Evolutionary conservation across 2,113 vertebrate species (phyloP), one percentile per base, ranked within the genome.

Genomic region (Nasalis larvatus): DNA sequence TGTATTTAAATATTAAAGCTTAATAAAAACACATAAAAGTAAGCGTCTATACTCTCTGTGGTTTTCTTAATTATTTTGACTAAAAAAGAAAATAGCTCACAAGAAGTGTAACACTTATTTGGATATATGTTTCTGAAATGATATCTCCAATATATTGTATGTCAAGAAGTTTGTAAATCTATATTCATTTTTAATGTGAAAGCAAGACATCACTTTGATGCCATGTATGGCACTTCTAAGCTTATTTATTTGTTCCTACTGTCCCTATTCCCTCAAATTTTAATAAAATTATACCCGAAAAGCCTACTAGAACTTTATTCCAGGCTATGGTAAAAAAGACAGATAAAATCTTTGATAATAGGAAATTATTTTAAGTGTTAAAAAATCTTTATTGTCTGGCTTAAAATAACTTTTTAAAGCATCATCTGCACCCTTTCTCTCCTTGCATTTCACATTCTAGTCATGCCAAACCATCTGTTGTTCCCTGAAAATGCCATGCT

Each of bases 381-480:
- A 73, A 95, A 68, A 81, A 47, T 21, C 18, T 92, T 87, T 83
- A 71, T 85, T 89, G 78, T 96, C 49, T 86, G 35, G 17, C 56
- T 96, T 92, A 85, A 91, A 90, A 85, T 94, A 92, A 87, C 40
- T 47, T 16, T 54, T 45, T 69, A 80, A 8, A 82, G 77, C 52
- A 52, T 68, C 47, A 20, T 35, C 32, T 37, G 49, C 37, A 40
- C 66, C 20, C 37, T 77, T 93, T 35, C 32, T 86, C 83, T 66
- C 37, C 37, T 56, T 86, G 30, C 1, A 16, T 76, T 84, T 89
- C 14, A 77, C 27, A 58, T 40, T 47, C 30, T 14, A 86, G 87
- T 58, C 56, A 71, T 82, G 94, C 94, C 47, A 52, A 95, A 66
- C 87, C 92, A 68, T 96, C 95, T 97, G 97, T 35, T 85, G 74